Percentiles rank a stretch among this genome's conserved stretches.
Evolutionary conservation across 2,797 vertebrate species (phyloP).

Genomic region (Myiotriccus ornatus): DNA sequence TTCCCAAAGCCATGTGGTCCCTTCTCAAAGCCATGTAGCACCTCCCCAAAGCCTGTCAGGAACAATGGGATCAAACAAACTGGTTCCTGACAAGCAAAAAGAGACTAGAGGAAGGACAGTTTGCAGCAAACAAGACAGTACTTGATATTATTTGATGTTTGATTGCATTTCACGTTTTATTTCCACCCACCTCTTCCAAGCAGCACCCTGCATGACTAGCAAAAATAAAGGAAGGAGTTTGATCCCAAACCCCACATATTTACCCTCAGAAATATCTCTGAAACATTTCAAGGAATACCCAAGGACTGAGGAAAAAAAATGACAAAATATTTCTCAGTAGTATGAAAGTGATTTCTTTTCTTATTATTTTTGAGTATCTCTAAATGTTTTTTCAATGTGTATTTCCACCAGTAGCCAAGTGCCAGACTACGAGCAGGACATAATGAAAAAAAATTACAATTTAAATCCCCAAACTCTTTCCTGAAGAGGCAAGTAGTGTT

Average conservation of each 20-base stretch:
- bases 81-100: not conserved
- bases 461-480: not conserved
- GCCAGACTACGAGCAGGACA: rapidly evolving
- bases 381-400: not conserved
- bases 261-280: not conserved
- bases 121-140: not conserved
- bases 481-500: not conserved
- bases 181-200: not conserved
- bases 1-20: not conserved
- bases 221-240: not conserved
- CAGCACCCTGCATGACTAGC: not conserved
- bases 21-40: not conserved
- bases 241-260: not conserved
- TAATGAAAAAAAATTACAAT: not conserved
- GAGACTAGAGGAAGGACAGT: not conserved
- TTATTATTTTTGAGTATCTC: not conserved
- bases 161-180: not conserved
- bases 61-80: not conserved
- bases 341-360: not conserved
- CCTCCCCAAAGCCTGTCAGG: not conserved
- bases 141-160: not conserved
- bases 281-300: not conserved
- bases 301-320: not conserved
- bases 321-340: not conserved
- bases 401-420: not conserved